These are phyloP conservation scores for Vombatus ursinus DNA, from an alignment of 2,113 vertebrate species.

Conservation along the genomic window DNA sequence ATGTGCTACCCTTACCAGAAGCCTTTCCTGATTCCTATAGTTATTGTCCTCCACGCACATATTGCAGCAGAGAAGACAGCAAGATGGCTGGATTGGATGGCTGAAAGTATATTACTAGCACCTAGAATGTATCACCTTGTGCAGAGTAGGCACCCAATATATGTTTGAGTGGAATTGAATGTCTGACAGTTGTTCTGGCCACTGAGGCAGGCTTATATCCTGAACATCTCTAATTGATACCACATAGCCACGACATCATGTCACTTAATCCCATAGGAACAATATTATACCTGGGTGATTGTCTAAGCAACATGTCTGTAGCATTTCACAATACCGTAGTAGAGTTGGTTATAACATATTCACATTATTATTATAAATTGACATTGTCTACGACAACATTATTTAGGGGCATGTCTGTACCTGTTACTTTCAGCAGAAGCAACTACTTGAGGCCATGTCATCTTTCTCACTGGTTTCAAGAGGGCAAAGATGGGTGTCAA, in stretches of 20 bases:
- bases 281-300: neutral
- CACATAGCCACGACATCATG: neutral
- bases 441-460: neutral
- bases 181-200: neutral
- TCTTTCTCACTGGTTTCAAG: slow-evolving; percentile 54
- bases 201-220: neutral
- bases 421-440: too few relatives aligned
- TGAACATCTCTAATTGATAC: neutral
- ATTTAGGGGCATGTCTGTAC: neutral
- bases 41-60: neutral
- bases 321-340: neutral
- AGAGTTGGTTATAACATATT: neutral
- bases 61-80: neutral
- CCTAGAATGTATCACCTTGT: neutral
- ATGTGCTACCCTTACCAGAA: neutral
- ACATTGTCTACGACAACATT: neutral
- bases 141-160: neutral
- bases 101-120: neutral
- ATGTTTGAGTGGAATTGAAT: neutral
- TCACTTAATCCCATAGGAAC: neutral
- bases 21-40: neutral
- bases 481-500: slow-evolving; percentile 50
- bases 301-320: neutral
- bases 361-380: neutral
- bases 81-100: neutral